These are phyloP conservation scores for Hyaena hyaena DNA, from an alignment of 2,113 vertebrate species.

Conservation along the genomic window DNA sequence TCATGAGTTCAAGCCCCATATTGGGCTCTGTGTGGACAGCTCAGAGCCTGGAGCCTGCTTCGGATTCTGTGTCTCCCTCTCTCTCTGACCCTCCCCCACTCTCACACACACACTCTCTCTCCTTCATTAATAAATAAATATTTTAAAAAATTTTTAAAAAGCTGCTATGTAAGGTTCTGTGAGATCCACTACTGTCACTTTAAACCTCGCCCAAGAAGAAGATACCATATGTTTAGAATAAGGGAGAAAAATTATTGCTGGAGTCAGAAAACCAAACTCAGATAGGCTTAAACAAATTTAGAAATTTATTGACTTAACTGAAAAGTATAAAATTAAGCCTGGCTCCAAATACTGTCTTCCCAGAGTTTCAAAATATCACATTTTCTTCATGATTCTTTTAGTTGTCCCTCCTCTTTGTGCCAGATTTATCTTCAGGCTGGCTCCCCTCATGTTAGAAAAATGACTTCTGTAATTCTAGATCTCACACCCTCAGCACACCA, in stretches of 20 bases:
- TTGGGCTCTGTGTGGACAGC: no score
- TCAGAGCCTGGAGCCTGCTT: no score
- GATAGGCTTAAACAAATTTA: conserved; percentile 40
- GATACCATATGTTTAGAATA: background rate
- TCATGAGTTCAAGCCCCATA: no score
- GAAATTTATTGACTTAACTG: conserved; percentile 14
- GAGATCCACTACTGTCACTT: background rate
- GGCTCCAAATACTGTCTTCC: background rate
- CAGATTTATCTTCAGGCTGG: background rate
- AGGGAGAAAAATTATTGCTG: background rate
- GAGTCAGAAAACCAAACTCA: conserved; percentile 19
- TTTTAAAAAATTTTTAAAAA: background rate
- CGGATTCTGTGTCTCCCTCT: no score
- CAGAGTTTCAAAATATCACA: conserved; percentile 34
- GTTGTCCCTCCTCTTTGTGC: conserved; percentile 5
- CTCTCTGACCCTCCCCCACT: no score
- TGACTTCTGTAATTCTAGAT: background rate
- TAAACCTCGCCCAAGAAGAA: conserved; percentile 30
- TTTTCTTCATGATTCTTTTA: background rate
- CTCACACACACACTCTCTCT: no score
- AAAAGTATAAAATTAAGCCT: conserved; percentile 50
- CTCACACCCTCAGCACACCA: background rate
- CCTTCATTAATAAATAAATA: no score
- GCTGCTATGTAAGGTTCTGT: background rate
- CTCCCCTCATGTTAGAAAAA: background rate